Evolutionary conservation across 2,888 invertebrate species (phyloP).

Genomic region (Branchipolynoe longqiensis): DNA sequence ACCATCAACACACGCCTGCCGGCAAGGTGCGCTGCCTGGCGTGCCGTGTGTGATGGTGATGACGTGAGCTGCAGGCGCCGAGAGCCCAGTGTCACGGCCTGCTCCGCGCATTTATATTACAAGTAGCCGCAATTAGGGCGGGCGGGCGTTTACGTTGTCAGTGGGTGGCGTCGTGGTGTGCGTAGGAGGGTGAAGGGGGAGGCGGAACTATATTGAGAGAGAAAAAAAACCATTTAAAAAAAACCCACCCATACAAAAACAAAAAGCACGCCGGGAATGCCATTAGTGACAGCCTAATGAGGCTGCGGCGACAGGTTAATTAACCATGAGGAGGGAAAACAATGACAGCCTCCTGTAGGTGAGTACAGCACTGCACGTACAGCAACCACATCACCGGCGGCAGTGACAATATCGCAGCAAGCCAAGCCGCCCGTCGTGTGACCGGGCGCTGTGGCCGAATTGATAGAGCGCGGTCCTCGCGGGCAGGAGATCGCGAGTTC

Average conservation of each 20-base stretch:
- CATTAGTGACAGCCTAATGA: conserved; percentile 46
- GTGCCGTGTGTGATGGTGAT: background rate
- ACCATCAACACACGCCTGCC: no score
- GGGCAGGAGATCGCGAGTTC: no score
- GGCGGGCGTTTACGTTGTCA: conserved; percentile 1
- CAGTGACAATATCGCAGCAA: no score
- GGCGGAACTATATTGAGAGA: background rate
- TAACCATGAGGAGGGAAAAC: conserved; percentile 17
- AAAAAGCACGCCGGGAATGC: conserved; percentile 25
- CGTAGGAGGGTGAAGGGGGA: background rate
- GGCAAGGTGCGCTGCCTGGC: background rate
- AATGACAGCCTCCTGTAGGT: conserved; percentile 9
- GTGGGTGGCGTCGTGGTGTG: background rate
- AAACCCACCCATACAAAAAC: no score
- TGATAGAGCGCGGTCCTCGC: no score
- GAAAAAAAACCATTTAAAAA: background rate
- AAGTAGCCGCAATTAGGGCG: background rate
- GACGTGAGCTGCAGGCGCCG: background rate
- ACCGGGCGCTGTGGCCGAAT: no score
- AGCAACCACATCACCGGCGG: no score
- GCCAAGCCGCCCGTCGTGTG: no score
- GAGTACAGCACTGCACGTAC: no score
- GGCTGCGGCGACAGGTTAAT: conserved; percentile 18
- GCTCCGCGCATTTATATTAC: conserved; percentile 6
- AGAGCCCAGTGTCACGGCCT: background rate